Evolutionary conservation across 2,113 vertebrate species (phyloP).

Genomic region (Eupsittula cactorum): DNA sequence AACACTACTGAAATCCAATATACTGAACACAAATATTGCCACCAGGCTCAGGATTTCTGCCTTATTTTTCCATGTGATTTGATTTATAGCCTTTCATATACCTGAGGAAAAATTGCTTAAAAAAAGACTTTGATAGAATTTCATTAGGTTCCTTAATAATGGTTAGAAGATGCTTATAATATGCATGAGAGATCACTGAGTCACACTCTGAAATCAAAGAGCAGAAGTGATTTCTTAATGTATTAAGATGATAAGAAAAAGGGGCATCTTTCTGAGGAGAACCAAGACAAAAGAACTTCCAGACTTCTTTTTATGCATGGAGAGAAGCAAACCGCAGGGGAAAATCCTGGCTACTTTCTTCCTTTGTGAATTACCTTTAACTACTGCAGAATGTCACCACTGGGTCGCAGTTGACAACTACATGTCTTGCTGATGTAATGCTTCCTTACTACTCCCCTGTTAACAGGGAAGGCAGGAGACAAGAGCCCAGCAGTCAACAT

Average conservation of each 20-base stretch:
- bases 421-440: accelerated
- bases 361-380: neutral
- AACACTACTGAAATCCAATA: neutral
- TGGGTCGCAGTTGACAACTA: neutral
- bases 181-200: neutral
- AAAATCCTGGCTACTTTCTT: neutral
- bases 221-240: neutral
- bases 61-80: neutral
- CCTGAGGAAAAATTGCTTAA: neutral
- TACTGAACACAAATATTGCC: neutral
- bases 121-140: neutral
- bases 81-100: neutral
- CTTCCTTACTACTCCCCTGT: neutral
- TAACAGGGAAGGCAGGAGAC: neutral
- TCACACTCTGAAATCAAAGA: neutral
- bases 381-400: neutral
- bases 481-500: neutral
- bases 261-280: neutral
- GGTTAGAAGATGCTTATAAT: neutral
- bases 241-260: neutral
- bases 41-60: neutral
- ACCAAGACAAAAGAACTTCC: neutral
- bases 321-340: neutral
- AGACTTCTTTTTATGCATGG: neutral
- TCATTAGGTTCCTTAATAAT: neutral